Evolutionary conservation across 2,113 vertebrate genomes (phyloP).

Genomic region (Pongo abelii): DNA sequence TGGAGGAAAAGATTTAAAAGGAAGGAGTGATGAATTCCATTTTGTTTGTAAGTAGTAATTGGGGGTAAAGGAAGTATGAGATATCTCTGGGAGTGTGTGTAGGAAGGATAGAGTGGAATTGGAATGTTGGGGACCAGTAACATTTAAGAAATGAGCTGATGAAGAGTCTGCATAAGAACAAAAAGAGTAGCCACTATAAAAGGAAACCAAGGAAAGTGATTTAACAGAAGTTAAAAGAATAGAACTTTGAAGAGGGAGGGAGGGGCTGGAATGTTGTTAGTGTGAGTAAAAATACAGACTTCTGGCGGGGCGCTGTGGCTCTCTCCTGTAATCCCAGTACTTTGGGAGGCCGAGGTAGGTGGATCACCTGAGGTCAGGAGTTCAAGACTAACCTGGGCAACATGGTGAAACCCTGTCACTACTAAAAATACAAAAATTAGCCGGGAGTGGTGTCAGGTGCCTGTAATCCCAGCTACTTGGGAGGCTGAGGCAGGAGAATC

Average conservation of each 20-base stretch:
- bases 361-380: too few species aligned
- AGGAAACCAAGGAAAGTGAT: neutral
- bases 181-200: neutral
- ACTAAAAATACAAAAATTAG: too few species aligned
- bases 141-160: neutral
- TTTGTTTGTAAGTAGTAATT: slow-evolving; percentile 20
- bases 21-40: neutral
- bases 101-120: neutral
- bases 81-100: neutral
- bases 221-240: neutral
- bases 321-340: too few species aligned
- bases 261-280: neutral
- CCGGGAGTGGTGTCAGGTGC: too few species aligned
- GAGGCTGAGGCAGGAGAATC: too few species aligned
- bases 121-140: neutral
- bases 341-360: too few species aligned
- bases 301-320: neutral
- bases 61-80: neutral
- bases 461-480: too few species aligned
- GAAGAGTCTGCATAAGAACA: neutral
- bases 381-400: too few species aligned
- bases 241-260: neutral
- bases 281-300: neutral
- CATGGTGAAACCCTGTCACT: too few species aligned
- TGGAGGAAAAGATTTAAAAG: neutral